Evolutionary conservation across 2,888 invertebrate species (phyloP), one percentile per base, ranked within the genome.

Genomic region (Eristalinus sepulchralis): DNA sequence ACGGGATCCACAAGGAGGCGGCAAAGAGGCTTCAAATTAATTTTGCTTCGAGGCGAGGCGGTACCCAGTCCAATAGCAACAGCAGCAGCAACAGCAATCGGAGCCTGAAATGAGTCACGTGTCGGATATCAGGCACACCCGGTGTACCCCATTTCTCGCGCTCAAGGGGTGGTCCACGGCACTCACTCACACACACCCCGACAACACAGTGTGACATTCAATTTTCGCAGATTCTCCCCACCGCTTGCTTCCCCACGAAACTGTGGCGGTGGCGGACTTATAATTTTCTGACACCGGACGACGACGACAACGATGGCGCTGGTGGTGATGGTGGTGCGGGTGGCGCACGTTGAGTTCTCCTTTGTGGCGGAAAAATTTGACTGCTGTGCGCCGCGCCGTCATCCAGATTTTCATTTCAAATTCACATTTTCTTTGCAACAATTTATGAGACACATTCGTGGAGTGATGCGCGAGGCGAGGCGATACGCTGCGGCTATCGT

Each of bases 111-210:
- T 82, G 82, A 89, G 89, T 89, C 89, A 89, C 89, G 89, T 89
- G 89, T 89, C 83, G 80, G 88, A 88, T 89, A 89, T 89, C 89
- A 89, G 88, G 84, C 88, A 87, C 89, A 89, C 88, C 89, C 89
- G 89, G 88, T 55, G 57, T 70, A 59, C 53, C 39, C 17, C 70
- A 64, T 36, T 68, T 34, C 27, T 39, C 55, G n/a, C 13, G 53
- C 27, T 17, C 22, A 11, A 31, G 71, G 34, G 79, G 55, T 79
- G 66, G 71, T 71, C 66, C 71, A 13, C 57, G n/a, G 11, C n/a
- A 24, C 34, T 10, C 55, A 11, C 6, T 53, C 20, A 36, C 13
- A 24, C 22, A 24, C 11, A 22, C 31, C 17, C 27, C 27, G 34
- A 8, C 59, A n/a, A 9, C n/a, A 22, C 5, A 27, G 53, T 17